Conservation (phyloP, 2,888 invertebrate genomes). For the Lysandra bellargus region DNA sequence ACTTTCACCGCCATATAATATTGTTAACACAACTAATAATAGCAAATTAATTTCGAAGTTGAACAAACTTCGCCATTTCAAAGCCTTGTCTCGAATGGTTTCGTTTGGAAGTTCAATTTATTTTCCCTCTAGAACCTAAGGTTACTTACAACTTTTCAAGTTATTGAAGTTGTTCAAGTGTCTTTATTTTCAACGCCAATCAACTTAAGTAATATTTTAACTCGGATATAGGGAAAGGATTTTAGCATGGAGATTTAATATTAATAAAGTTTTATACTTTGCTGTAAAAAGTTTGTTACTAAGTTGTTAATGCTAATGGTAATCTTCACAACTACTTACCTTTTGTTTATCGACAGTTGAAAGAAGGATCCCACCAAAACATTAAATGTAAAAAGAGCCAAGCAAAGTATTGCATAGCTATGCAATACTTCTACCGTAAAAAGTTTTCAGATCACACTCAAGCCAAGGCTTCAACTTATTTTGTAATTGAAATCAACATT, state of each 20-base stretch:
- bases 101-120: constrained; percentile 34
- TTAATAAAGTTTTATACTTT: constrained; percentile 3
- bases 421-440: too few relatives aligned
- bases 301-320: neutral
- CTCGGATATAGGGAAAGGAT: constrained; percentile 5
- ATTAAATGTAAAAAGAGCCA: too few relatives aligned
- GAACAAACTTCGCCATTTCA: constrained; percentile 34
- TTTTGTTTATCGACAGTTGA: neutral
- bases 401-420: too few relatives aligned
- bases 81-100: constrained; percentile 33
- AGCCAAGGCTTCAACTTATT: too few relatives aligned
- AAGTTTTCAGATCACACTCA: too few relatives aligned
- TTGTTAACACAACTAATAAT: constrained; percentile 33
- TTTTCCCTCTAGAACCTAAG: constrained; percentile 32
- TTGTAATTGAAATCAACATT: too few relatives aligned
- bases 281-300: constrained; percentile 14
- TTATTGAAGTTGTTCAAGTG: constrained; percentile 32
- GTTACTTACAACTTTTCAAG: constrained; percentile 34
- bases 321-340: constrained; percentile 9
- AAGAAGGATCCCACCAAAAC: too few relatives aligned
- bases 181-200: constrained; percentile 34
- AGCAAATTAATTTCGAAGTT: constrained; percentile 34
- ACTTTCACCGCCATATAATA: constrained; percentile 23
- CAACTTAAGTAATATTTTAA: constrained; percentile 31
- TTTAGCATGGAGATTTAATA: constrained; percentile 19